Evolutionary conservation across 2,888 invertebrate species (phyloP).

Genomic region (Ecliptopera silaceata): DNA sequence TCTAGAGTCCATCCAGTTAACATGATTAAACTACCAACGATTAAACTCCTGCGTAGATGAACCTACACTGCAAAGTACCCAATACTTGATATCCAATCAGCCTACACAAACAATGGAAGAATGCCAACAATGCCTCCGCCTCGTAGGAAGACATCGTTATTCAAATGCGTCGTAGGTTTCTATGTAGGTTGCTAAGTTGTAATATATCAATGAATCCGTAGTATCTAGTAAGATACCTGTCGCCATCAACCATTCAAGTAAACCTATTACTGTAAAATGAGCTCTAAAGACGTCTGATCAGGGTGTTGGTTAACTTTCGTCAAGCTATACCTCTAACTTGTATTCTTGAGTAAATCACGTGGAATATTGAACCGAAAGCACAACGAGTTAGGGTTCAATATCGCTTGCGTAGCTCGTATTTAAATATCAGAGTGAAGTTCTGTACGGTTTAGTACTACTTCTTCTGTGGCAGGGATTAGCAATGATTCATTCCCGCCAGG

Average conservation of each 20-base stretch:
- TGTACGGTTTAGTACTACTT: background rate
- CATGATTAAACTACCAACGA: background rate
- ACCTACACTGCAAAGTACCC: background rate
- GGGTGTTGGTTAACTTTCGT: background rate
- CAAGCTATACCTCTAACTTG: too few species aligned
- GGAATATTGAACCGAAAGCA: background rate
- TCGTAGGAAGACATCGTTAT: slow-evolving; percentile 22
- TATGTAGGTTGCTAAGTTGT: slow-evolving; percentile 13
- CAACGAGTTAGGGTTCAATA: slow-evolving; percentile 2
- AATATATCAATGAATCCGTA: slow-evolving; percentile 26
- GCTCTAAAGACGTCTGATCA: background rate
- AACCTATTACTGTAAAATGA: background rate
- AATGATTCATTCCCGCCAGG: slow-evolving; percentile 41
- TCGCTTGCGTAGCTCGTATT: background rate
- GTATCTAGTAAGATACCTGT: slow-evolving; percentile 1
- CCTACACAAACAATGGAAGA: slow-evolving; percentile 22
- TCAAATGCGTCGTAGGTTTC: slow-evolving; percentile 18
- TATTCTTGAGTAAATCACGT: too few species aligned
- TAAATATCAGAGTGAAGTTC: slow-evolving; percentile 4
- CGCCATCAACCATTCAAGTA: background rate
- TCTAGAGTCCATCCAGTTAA: background rate
- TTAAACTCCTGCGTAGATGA: background rate
- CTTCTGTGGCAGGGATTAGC: slow-evolving; percentile 19
- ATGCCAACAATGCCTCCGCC: slow-evolving; percentile 16
- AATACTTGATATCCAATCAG: slow-evolving; percentile 19